Base-by-base conservation (phyloP, 2,888 invertebrate species). In the Geophilus truncorum region DNA sequence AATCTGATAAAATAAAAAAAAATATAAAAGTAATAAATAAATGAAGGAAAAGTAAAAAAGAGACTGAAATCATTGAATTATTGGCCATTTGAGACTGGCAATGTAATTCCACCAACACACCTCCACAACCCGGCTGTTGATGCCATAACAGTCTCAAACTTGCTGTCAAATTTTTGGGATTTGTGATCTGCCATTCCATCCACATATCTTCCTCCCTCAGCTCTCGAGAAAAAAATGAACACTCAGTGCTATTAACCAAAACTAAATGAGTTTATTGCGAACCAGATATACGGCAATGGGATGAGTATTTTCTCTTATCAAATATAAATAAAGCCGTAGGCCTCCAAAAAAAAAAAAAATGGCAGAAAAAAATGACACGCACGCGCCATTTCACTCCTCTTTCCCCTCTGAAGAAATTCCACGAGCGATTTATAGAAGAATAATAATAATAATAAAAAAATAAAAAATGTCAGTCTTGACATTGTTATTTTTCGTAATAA, bases 101-200 rank as follows among this genome's bases (percentile, higher is more conserved):
- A 70, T 70, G 28, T 28, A 28, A 70, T 70, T 70, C 70, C 28
- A 51, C 51, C 51, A 51, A n/a, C 51, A 18, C 51, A 51, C 51
- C 51, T 51, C 51, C 51, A 51, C 51, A 18, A 51, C 51, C 51
- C n/a, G 15, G 18, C 51, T 51, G 51, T 51, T 51, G 51, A 51
- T 51, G 51, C 51, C 9, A 51, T 51, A 51, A 51, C 51, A 18
- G 51, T 18, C 51, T 51, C 51, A 51, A 51, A 51, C 51, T 51
- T 18, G 28, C 25, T 70, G 70, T 70, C 70, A 70, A 70, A 70
- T 25, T 23, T 70, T 70, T 70, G 23, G 70, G 70, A 70, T 70
- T 70, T 70, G 70, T 70, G 70, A 70, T 70, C 70, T 25, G 70
- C 70, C 28, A 25, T 70, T 70, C 70, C 70, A 10, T 70, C 28